Base-by-base conservation (phyloP, 2,888 invertebrate species). In the Notocelia uddmanniana region DNA sequence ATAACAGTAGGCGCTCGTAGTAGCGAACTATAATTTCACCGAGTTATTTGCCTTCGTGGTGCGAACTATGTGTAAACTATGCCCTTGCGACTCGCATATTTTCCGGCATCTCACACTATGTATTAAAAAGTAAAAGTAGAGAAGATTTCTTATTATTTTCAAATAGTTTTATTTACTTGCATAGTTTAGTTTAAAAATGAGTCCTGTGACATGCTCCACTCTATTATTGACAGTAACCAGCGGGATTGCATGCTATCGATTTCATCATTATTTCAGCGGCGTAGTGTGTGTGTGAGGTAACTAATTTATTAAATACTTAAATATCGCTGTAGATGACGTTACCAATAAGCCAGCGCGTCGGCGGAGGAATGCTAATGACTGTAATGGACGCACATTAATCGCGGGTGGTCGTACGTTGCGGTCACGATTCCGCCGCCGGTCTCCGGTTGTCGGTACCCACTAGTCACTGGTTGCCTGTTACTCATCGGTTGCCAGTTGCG, bases 311-410 rank as follows among this genome's bases (percentile, higher is more conserved):
- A 78, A 79, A 79, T 78, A 79, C 83, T 68, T 83, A 83, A 89
- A 86, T 86, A 85, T 85, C 83, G 83, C 81, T 81, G 81, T 84
- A 85, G 84, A 85, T 85, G 85, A 87, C 83, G 81, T 81, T 85
- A 81, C 85, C 83, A 85, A 86, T 88, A 88, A 84, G 84, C 84
- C 79, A 75, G 80, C 77, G 81, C 78, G 81, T 80, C 80, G 80
- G 80, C 80, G 78, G 81, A 86, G 85, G 86, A 88, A 89, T 88
- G 87, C 83, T 89, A 88, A 89, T 89, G 83, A 83, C 76, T 74
- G 78, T 84, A 87, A 88, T 86, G 84, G 85, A 81, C 78, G 79
- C 78, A 83, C 84, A 87, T 88, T 85, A 86, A 87, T 87, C 86
- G 83, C 82, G 81, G 80, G 77, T 76, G 74, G 76, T 76, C 76